These are phyloP conservation scores for Galbula dea DNA, from an alignment of 2,113 vertebrate species.

Conservation along the genomic window DNA sequence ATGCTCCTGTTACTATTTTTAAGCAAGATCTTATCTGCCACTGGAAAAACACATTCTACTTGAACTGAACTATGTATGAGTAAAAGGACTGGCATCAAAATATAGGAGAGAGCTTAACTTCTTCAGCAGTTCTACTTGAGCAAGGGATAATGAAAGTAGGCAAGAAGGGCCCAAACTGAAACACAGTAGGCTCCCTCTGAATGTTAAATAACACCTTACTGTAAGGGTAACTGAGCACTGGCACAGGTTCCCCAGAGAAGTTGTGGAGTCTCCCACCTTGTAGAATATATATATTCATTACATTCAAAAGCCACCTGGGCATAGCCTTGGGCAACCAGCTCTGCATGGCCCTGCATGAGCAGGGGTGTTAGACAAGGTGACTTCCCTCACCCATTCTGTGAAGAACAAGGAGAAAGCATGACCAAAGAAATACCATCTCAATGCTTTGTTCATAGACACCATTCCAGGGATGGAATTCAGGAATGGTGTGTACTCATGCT, in stretches of 20 bases:
- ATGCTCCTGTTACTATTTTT: not conserved
- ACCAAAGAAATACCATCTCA: not conserved
- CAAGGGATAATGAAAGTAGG: not conserved
- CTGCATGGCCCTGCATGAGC: not conserved
- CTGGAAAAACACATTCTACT: not conserved
- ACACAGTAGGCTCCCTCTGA: not conserved
- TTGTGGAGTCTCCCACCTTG: fast-evolving
- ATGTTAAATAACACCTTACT: not conserved
- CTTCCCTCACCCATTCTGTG: not conserved
- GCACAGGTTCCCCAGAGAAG: not conserved
- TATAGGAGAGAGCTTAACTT: not conserved
- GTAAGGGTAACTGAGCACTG: not conserved
- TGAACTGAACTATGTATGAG: fast-evolving
- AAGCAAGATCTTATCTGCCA: not conserved
- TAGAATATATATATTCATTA: too few species aligned
- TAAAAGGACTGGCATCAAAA: not conserved
- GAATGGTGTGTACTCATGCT: not conserved
- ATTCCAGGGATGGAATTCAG: not conserved
- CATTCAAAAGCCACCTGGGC: not conserved
- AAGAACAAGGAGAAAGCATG: not conserved
- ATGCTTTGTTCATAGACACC: not conserved
- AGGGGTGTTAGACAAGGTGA: not conserved
- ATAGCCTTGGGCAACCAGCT: not conserved
- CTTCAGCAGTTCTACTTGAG: not conserved
- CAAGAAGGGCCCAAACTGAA: not conserved